phyloP scores from a whole-genome alignment of 2,113 vertebrate genomes.

The Gorsachius goisagi region DNA sequence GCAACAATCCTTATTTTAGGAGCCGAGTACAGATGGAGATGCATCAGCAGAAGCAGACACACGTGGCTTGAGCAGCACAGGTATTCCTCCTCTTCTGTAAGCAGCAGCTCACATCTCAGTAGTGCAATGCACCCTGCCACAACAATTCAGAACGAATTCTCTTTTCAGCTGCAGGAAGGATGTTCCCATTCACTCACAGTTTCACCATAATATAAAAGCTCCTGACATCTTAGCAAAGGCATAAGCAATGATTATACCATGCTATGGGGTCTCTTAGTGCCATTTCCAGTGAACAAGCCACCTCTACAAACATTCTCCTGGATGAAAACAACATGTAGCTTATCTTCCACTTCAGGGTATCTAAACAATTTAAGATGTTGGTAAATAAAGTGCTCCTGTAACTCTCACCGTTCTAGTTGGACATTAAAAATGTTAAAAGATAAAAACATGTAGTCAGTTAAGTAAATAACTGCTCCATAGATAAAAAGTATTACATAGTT shows the following conservation, averaged over 20 bases:
- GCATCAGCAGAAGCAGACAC: not conserved
- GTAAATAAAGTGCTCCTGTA: not conserved
- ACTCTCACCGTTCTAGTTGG: not conserved
- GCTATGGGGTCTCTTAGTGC: not conserved
- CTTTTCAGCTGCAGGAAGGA: not conserved
- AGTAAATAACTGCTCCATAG: not conserved
- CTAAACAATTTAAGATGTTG: not conserved
- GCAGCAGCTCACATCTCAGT: not conserved
- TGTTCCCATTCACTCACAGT: not conserved
- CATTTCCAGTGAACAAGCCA: not conserved
- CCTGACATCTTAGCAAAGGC: not conserved
- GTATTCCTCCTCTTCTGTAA: not conserved
- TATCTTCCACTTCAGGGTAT: not conserved
- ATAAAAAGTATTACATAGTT: conserved; percentile 6
- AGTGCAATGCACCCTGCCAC: not conserved
- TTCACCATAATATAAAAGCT: not conserved
- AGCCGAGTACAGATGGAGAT: not conserved
- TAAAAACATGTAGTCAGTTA: not conserved
- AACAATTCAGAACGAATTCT: not conserved
- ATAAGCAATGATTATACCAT: not conserved
- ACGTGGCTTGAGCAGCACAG: not conserved
- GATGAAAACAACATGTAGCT: not conserved
- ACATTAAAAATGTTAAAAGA: not conserved
- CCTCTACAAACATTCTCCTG: not conserved
- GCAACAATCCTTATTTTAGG: not conserved